phyloP scores from a whole-genome alignment of 1,140 invertebrate genomes.

The Triops cancriformis region DNA sequence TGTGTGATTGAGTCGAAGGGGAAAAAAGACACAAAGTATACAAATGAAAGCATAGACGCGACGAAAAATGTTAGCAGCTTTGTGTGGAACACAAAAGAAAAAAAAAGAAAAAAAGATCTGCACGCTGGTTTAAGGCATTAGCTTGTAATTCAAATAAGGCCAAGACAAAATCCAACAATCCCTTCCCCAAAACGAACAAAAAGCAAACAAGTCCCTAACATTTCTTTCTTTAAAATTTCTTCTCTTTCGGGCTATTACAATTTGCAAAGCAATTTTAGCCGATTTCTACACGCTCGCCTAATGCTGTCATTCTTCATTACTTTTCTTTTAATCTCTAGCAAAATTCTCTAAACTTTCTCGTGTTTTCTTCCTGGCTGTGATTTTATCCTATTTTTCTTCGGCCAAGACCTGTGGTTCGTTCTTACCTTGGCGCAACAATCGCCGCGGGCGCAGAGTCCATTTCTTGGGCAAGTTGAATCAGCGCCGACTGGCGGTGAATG shows the following conservation, averaged over 20 bases:
- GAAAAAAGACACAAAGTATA: not conserved
- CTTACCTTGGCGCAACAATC: not conserved
- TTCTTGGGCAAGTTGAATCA: conserved; percentile 35
- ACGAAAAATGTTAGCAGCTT: not conserved
- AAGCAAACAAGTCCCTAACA: conserved; percentile 31
- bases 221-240: not conserved
- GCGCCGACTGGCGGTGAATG: conserved; percentile 38
- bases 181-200: conserved; percentile 33
- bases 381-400: not conserved
- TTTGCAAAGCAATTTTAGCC: not conserved
- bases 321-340: too few species aligned
- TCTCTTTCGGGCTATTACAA: not conserved
- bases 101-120: not conserved
- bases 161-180: not conserved
- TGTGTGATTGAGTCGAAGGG: not conserved
- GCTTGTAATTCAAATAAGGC: not conserved
- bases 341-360: too few species aligned
- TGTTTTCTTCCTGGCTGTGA: too few species aligned
- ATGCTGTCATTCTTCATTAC: too few species aligned
- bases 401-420: not conserved
- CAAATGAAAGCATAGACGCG: not conserved
- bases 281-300: too few species aligned
- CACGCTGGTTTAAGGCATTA: not conserved
- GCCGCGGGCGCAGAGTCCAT: conserved; percentile 24
- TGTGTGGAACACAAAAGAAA: not conserved